Base-by-base conservation (phyloP, 2,888 invertebrate genomes). In the Drosophila demipolita region DNA sequence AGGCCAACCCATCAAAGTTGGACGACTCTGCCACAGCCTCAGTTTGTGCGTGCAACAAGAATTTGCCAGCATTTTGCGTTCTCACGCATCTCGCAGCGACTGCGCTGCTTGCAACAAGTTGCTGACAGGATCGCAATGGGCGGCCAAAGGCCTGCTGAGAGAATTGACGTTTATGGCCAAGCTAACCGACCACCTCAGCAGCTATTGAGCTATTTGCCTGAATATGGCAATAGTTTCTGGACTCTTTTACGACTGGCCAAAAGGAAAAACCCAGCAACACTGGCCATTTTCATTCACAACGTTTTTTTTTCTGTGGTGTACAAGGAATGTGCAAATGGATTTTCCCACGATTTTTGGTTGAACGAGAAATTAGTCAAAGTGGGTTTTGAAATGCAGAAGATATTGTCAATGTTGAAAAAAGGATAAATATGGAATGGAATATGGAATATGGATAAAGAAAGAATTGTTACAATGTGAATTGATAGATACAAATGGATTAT, bases 171-270 rank as follows among this genome's bases (percentile, higher is more conserved):
- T 89, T 89, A 87, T 82, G 90, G 50, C 81, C 59, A 52, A 55
- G 58, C 60, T 48, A 73, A 85, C 85, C 90, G 90, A 85, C 78
- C 85, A 88, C 83, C 85, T 78, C 86, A 86, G 85, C 75, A 88
- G 85, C 74, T 83, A 73, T 83, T 77, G 61, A 45, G 45, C 1
- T 45, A 23, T 45, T 45, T 6, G 55, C n/a, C 63, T 60, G 64
- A 62, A 71, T 48, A 48, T 57, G 76, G 63, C 72, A 76, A 53
- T 53, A 54, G 45, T 63, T 69, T 60, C 9, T 36, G 3, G 71
- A 23, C 8, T 23, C 54, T 75, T 75, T 75, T 75, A 68, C 20
- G 75, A 42, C 15, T 35, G 12, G 26, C 38, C 3, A 23, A 11
- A 17, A 20, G 81, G 67, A 68, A 88, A 80, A 78, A 72, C 90